A percentile compares a stretch with the other conserved stretches of the same genome.
phyloP scores from a whole-genome alignment of 1,140 invertebrate species.

The Drosophila arawakana region DNA sequence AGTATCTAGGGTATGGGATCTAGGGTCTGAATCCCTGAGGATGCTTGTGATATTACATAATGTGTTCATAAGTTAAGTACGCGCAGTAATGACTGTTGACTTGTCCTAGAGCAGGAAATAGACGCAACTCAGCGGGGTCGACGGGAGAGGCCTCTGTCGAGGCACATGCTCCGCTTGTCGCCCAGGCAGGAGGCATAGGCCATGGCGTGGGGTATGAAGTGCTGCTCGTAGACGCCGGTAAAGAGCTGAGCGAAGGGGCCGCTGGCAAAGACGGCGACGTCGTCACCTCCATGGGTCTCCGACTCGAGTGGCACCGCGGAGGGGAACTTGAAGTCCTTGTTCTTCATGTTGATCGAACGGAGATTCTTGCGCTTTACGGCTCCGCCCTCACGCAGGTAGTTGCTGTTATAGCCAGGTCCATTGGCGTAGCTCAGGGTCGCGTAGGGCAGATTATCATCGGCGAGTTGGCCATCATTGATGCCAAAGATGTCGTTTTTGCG shows the following conservation, averaged over 20 bases:
- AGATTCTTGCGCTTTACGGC: conserved; percentile 63
- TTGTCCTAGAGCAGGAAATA: background rate
- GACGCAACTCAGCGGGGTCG: conserved; percentile 7
- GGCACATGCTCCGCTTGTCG: conserved; percentile 61
- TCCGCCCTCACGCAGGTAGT: conserved; percentile 51
- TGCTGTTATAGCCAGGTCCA: conserved; percentile 86
- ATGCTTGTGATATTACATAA: background rate
- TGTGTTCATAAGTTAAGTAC: conserved; percentile 53
- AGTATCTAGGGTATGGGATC: too few relatives aligned
- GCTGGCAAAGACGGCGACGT: conserved; percentile 87
- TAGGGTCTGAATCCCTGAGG: background rate
- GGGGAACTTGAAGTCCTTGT: conserved; percentile 85
- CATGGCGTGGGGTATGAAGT: conserved; percentile 89
- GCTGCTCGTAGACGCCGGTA: conserved; percentile 89
- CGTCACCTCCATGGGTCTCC: conserved; percentile 86
- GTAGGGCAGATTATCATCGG: conserved; percentile 85
- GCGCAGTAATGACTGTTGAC: conserved; percentile 32
- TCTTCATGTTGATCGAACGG: conserved; percentile 75
- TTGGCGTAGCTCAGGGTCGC: conserved; percentile 89
- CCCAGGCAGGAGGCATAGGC: conserved; percentile 89
- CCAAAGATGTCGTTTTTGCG: conserved; percentile 90
- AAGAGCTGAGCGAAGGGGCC: conserved; percentile 89
- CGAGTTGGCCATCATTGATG: conserved; percentile 68
- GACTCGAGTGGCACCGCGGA: conserved; percentile 84
- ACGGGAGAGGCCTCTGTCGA: conserved; percentile 49